Base-by-base conservation (phyloP, 2,888 invertebrate genomes). In the Opisthograptis luteolata region DNA sequence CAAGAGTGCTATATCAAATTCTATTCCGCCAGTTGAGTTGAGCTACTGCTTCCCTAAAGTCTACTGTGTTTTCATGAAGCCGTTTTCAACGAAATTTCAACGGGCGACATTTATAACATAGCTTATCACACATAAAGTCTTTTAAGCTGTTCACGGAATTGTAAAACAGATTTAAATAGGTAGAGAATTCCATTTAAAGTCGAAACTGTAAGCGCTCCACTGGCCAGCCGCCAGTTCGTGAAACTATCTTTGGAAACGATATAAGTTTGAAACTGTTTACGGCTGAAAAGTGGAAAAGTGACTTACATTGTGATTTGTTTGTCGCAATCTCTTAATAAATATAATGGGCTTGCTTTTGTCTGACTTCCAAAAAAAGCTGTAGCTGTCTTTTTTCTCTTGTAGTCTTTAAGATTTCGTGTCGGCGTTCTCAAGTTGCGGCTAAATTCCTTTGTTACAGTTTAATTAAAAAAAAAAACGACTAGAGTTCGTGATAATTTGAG, bases 81-180 rank as follows among this genome's bases (percentile, higher is more conserved):
- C n/a, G n/a, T n/a, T n/a, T n/a, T n/a, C n/a, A n/a, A n/a, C n/a
- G n/a, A n/a, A n/a, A n/a, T 45, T 30, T 15, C 8, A 31, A 31
- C 24, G 2, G 22, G 17, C 37, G 24, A 15, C 35, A 8, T 35
- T 28, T 2, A 2, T 10, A 30, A 34, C 19, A 32, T 24, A 39
- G 22, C 30, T 40, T 51, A 48, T 42, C 50, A 59, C 43, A 42
- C 49, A 59, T 51, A 44, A 51, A 55, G 50, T 40, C 44, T 53
- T 56, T 58, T 58, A 56, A 62, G 24, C 54, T 7, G n/a, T 10
- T 43, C 10, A 22, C 27, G 9, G 37, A 51, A 52, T 46, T 25
- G 55, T 51, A 52, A 60, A 66, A 56, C 49, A 54, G 62, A 63
- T 67, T 71, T 65, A 65, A 68, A 66, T 62, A 54, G 59, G 43